Evolutionary conservation across 2,113 vertebrate species (phyloP).

Genomic region (Plecotus auritus): DNA sequence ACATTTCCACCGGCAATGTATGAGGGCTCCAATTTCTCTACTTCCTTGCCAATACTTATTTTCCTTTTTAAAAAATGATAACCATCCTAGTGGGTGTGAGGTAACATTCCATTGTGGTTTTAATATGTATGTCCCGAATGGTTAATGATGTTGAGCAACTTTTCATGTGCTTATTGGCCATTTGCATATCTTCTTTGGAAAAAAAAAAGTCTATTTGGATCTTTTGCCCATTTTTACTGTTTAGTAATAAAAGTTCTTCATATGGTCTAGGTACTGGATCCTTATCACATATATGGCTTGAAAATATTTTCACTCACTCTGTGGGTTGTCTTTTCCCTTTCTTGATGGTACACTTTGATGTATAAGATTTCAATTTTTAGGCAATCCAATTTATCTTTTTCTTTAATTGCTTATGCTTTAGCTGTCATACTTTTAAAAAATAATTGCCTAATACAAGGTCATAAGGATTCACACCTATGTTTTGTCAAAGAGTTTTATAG

Average conservation of each 20-base stretch:
- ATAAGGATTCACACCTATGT: not conserved
- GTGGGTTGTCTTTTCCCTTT: not conserved
- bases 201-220: not conserved
- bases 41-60: not conserved
- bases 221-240: not conserved
- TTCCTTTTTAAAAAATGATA: not conserved
- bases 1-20: not conserved
- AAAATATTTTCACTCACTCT: not conserved
- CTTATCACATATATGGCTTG: not conserved
- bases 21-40: not conserved
- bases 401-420: not conserved
- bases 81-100: not conserved
- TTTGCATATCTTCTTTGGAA: not conserved
- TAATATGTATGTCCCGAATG: not conserved
- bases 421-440: not conserved
- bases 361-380: not conserved
- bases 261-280: not conserved
- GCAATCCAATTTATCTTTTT: not conserved
- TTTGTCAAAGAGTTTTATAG: not conserved
- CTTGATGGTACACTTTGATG: not conserved
- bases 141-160: not conserved
- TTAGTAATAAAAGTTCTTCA: not conserved
- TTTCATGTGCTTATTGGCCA: not conserved
- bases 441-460: not conserved
- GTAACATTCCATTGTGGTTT: not conserved